Conservation (phyloP, 2,113 vertebrate genomes). For the Cyanoramphus novaezelandiae region DNA sequence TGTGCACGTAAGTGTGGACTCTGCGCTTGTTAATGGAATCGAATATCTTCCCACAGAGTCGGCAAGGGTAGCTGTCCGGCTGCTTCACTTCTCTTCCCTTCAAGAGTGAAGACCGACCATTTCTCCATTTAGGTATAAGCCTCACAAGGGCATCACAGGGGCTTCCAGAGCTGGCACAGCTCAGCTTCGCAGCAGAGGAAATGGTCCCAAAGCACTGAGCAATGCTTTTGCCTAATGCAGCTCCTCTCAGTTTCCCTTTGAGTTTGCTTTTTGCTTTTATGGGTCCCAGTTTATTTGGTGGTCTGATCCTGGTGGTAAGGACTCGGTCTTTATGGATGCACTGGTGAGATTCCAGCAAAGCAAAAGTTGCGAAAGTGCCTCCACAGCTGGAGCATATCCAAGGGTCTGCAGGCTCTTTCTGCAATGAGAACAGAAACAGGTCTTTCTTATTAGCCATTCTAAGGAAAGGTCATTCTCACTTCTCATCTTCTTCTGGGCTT, state of each 20-base stretch:
- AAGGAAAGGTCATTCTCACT: background rate
- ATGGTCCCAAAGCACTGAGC: constrained; percentile 29
- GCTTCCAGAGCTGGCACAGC: constrained; percentile 34
- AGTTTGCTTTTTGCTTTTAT: constrained; percentile 62
- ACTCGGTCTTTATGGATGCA: constrained; percentile 55
- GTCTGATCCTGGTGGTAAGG: constrained; percentile 40
- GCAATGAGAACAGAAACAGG: constrained; percentile 62
- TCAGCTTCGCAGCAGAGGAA: constrained; percentile 25
- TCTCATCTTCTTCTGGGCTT: background rate
- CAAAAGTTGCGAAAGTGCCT: constrained; percentile 59
- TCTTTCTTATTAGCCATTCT: background rate
- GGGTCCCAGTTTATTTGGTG: constrained; percentile 48
- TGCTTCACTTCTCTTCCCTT: constrained; percentile 66
- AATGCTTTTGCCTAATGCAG: constrained; percentile 39
- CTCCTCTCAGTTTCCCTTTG: constrained; percentile 56
- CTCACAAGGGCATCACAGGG: constrained; percentile 21
- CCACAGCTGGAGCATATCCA: constrained; percentile 66
- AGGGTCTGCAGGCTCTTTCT: constrained; percentile 56
- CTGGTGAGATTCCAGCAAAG: constrained; percentile 64
- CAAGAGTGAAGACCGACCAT: constrained; percentile 43
- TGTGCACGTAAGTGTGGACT: constrained; percentile 67
- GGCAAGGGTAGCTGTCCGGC: constrained; percentile 68
- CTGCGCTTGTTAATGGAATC: constrained; percentile 76
- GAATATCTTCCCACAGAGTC: constrained; percentile 73
- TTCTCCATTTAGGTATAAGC: constrained; percentile 67